A percentile compares a stretch with the other conserved stretches of the same genome.
These are phyloP conservation scores for Cephalotes varians DNA, from an alignment of 2,888 invertebrate genomes.

Conservation along the genomic window DNA sequence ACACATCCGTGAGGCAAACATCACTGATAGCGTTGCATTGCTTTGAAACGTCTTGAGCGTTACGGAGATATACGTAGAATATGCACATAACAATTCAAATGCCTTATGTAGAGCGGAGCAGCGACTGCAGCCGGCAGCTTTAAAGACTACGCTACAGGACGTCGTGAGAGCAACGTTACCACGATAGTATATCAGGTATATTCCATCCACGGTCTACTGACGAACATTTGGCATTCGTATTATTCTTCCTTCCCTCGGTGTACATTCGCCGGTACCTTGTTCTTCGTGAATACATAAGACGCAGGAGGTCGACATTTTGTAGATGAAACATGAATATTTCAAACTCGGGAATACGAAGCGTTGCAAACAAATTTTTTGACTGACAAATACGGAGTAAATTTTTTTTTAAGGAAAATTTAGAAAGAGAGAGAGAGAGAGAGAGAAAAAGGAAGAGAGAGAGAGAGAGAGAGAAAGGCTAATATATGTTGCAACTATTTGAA, in stretches of 20 bases:
- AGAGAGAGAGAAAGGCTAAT: too few relatives aligned
- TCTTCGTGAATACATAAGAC: conserved; percentile 36
- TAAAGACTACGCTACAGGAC: conserved; percentile 42
- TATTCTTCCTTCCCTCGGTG: conserved; percentile 40
- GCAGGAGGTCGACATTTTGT: conserved; percentile 26
- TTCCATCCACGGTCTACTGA: conserved; percentile 56
- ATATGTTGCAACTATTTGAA: not conserved
- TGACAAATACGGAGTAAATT: conserved; percentile 3
- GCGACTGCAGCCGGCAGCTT: conserved; percentile 22
- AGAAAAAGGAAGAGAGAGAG: too few relatives aligned
- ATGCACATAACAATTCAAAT: conserved; percentile 69
- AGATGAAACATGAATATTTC: conserved; percentile 47
- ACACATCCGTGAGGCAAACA: conserved; percentile 62
- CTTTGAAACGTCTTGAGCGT: conserved; percentile 64
- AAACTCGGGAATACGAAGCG: not conserved
- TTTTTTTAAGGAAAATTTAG: not conserved
- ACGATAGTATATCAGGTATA: conserved; percentile 60
- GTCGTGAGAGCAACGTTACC: conserved; percentile 45
- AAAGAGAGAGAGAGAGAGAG: too few relatives aligned
- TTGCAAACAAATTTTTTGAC: conserved; percentile 30
- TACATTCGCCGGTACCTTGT: conserved; percentile 36
- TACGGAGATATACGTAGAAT: conserved; percentile 52
- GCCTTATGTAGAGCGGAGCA: conserved; percentile 58
- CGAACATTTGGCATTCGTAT: conserved; percentile 55
- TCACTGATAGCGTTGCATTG: conserved; percentile 70